phyloP scores from a whole-genome alignment of 1,140 invertebrate genomes.

The Brachionus sp. region DNA sequence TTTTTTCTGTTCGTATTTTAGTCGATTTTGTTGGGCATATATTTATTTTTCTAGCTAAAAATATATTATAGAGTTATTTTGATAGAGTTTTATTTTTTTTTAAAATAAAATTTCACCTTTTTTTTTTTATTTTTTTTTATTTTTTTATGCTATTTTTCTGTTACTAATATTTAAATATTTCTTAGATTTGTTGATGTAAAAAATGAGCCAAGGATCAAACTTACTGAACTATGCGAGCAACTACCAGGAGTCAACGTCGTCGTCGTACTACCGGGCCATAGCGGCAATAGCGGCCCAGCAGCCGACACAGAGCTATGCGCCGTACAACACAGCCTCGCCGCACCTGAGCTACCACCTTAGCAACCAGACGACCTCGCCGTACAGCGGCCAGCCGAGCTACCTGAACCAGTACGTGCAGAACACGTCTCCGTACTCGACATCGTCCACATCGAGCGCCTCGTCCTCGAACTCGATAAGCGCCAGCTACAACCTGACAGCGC shows the following conservation, averaged over 20 bases:
- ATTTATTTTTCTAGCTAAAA: conserved; percentile 30
- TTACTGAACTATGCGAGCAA: background rate
- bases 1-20: background rate
- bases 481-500: background rate
- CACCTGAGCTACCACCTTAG: conserved; percentile 21
- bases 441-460: background rate
- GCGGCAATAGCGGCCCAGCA: conserved; percentile 38
- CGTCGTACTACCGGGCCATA: conserved; percentile 29
- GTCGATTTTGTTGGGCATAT: background rate
- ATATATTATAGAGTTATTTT: conserved; percentile 27
- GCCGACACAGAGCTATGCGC: background rate
- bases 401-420: conserved; percentile 43
- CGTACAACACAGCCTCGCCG: background rate
- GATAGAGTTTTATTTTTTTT: conserved; percentile 9
- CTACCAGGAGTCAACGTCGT: background rate
- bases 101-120: conserved; percentile 16
- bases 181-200: background rate
- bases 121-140: conserved; percentile 18
- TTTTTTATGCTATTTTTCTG: background rate
- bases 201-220: conserved; percentile 17
- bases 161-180: background rate
- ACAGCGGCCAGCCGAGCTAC: background rate
- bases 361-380: background rate
- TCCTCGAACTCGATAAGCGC: background rate
- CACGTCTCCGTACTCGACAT: conserved; percentile 40